phyloP scores from a whole-genome alignment of 2,797 vertebrate species.

The Myioborus miniatus region DNA sequence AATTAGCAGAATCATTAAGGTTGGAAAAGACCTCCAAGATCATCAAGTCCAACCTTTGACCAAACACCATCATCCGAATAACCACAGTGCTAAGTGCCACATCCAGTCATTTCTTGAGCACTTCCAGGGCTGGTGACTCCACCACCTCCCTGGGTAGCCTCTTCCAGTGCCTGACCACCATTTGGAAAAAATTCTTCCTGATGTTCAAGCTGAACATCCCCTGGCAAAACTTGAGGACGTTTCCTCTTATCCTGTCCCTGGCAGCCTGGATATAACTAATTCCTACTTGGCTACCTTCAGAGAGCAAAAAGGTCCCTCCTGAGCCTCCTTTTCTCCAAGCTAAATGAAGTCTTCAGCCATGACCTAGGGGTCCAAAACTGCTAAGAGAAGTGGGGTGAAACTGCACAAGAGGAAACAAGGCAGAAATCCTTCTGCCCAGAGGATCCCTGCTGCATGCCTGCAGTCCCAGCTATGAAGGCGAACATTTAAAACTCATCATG shows the following conservation, averaged over 20 bases:
- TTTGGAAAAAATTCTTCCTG: neutral
- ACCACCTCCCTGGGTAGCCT: neutral
- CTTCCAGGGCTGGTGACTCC: neutral
- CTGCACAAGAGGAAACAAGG: neutral
- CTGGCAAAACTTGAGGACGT: neutral
- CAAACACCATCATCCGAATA: neutral
- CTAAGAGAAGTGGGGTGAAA: neutral
- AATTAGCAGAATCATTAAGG: neutral
- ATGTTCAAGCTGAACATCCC: neutral
- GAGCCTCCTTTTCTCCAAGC: neutral
- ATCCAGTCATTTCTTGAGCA: neutral
- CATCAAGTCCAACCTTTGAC: neutral
- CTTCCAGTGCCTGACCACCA: neutral
- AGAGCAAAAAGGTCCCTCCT: neutral
- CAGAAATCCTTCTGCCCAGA: neutral
- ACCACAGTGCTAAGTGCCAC: neutral
- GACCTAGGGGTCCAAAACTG: neutral
- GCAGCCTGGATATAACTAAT: neutral
- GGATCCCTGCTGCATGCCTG: neutral
- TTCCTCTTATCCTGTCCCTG: neutral
- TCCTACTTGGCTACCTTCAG: neutral
- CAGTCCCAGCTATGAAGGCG: neutral
- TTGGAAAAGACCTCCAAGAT: neutral
- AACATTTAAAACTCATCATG: neutral
- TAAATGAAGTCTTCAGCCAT: neutral